A percentile compares a stretch with the other conserved stretches of the same genome.
Evolutionary conservation across 2,888 invertebrate genomes (phyloP).

Genomic region (Ommatoiulus sabulosus): DNA sequence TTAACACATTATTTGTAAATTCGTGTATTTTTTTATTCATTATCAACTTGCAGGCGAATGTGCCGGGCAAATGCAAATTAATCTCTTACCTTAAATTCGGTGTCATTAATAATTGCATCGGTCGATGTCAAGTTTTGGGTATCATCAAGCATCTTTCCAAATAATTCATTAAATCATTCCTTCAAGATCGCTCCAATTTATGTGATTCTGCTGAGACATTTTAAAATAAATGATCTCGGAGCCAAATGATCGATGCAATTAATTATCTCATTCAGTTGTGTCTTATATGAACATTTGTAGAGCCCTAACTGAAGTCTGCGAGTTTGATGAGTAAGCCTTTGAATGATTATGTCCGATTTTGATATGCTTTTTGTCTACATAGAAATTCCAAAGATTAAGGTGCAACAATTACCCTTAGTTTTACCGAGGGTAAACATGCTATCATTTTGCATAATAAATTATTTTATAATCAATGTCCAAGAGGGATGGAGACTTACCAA

Average conservation of each 20-base stretch:
- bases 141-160: neutral
- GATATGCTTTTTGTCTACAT: constrained; percentile 4
- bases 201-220: neutral
- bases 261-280: constrained; percentile 7
- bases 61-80: neutral
- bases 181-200: neutral
- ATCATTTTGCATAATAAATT: no score
- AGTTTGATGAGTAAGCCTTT: constrained; percentile 8
- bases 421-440: no score
- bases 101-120: neutral
- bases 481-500: no score
- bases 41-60: constrained; percentile 28
- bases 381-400: neutral
- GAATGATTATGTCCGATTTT: constrained; percentile 32
- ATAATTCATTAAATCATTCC: neutral
- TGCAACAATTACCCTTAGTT: neutral
- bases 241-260: constrained; percentile 34
- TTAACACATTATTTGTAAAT: constrained; percentile 11
- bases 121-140: neutral
- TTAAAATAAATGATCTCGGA: neutral
- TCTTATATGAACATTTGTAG: constrained; percentile 9
- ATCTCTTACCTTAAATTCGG: neutral
- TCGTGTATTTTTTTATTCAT: constrained; percentile 34
- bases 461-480: no score
- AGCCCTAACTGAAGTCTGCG: neutral